Percentiles rank a stretch among this genome's conserved stretches.
phyloP scores from a whole-genome alignment of 2,888 invertebrate genomes.

The Acanthosoma haemorrhoidale region DNA sequence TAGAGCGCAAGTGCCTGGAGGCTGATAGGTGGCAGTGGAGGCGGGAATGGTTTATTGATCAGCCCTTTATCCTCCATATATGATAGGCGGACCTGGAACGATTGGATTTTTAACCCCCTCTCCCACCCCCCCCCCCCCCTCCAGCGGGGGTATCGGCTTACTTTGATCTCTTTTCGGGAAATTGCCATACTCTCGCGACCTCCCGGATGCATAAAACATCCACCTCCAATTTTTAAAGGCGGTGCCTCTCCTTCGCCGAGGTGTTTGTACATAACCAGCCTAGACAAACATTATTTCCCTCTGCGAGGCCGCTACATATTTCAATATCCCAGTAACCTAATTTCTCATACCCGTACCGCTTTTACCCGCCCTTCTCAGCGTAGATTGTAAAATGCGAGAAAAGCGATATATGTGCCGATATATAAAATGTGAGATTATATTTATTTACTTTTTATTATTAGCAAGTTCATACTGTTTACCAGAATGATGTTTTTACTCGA shows the following conservation, averaged over 20 bases:
- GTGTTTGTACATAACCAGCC: conserved; percentile 26
- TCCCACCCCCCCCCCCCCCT: not conserved
- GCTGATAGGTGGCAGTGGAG: not conserved
- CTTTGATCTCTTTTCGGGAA: conserved; percentile 30
- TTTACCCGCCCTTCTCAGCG: not conserved
- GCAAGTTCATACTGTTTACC: too few relatives aligned
- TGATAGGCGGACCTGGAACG: conserved; percentile 22
- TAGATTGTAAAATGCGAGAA: not conserved
- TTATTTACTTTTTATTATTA: too few relatives aligned
- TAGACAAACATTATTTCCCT: conserved; percentile 29
- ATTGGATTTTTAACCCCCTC: conserved; percentile 27
- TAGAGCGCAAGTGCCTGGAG: too few relatives aligned
- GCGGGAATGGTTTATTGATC: conserved; percentile 29
- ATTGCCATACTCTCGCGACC: conserved; percentile 26
- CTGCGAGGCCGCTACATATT: not conserved
- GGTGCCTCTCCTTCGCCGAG: not conserved
- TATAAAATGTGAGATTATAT: too few relatives aligned
- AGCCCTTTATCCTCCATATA: conserved; percentile 26
- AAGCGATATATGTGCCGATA: not conserved
- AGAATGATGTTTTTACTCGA: too few relatives aligned
- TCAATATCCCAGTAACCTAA: conserved; percentile 14
- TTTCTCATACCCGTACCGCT: conserved; percentile 11
- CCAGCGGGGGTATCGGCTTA: conserved; percentile 21
- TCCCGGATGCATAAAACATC: conserved; percentile 29
- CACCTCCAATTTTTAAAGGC: conserved; percentile 25